Conservation (phyloP, 92 coral and sea anemone genomes). For the Muricea muricata region DNA sequence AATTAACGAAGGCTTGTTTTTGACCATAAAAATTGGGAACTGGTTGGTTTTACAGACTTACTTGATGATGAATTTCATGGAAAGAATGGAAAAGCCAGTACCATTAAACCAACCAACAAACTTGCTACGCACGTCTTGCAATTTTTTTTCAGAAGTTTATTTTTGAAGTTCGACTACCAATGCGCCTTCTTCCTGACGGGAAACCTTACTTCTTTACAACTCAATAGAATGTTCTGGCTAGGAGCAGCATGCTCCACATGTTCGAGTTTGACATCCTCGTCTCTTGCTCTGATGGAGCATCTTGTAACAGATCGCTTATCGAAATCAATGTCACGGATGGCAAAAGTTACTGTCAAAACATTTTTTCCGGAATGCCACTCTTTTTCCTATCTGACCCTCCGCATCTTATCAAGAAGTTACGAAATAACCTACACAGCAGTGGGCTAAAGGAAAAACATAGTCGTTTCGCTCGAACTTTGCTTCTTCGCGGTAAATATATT, state of each 20-base stretch:
- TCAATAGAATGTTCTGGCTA: slow-evolving; percentile 45
- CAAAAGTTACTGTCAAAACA: too few relatives aligned
- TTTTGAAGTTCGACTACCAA: slow-evolving; percentile 36
- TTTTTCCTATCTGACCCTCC: too few relatives aligned
- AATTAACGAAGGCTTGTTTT: slow-evolving; percentile 42
- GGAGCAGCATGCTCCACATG: slow-evolving; percentile 31
- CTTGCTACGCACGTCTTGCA: slow-evolving; percentile 23
- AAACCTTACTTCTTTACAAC: slow-evolving; percentile 30
- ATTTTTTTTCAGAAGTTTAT: slow-evolving; percentile 22
- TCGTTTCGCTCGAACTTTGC: too few relatives aligned
- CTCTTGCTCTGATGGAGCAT: slow-evolving; percentile 52
- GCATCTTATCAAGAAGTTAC: too few relatives aligned
- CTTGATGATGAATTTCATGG: not conserved
- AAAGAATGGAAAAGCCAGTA: not conserved
- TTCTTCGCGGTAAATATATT: not conserved
- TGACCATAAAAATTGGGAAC: slow-evolving; percentile 46
- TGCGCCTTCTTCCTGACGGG: slow-evolving; percentile 32
- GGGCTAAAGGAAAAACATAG: too few relatives aligned
- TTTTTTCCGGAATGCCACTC: too few relatives aligned
- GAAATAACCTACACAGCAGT: too few relatives aligned
- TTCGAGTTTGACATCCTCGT: slow-evolving; percentile 43
- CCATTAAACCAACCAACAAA: slow-evolving; percentile 16
- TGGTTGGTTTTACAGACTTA: slow-evolving; percentile 37
- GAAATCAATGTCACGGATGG: not conserved
- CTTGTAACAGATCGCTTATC: too few relatives aligned